Evolutionary conservation across 2,113 vertebrate genomes (phyloP).

Genomic region (Xiphias gladius): DNA sequence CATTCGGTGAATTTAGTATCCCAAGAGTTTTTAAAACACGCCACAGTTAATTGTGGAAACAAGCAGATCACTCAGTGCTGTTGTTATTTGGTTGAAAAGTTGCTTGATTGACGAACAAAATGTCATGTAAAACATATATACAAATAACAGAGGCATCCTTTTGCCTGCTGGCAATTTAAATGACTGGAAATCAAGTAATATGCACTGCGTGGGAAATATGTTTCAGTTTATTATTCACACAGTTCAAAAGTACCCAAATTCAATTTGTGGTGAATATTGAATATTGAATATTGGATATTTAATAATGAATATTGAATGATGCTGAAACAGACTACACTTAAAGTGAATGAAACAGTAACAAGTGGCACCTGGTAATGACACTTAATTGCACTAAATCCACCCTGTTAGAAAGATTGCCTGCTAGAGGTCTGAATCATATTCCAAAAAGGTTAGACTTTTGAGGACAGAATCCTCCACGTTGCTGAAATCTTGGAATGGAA

Average conservation of each 20-base stretch:
- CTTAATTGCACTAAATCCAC: conserved; percentile 12
- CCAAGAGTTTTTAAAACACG: neutral
- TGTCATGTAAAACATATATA: neutral
- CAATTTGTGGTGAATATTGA: neutral
- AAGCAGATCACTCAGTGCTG: neutral
- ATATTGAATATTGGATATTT: conserved; percentile 1
- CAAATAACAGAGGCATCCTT: neutral
- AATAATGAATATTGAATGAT: neutral
- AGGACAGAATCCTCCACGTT: neutral
- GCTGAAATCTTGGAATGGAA: neutral
- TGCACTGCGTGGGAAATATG: neutral
- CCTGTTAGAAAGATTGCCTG: neutral
- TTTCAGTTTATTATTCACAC: neutral
- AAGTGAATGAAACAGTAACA: conserved; percentile 9
- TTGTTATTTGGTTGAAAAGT: neutral
- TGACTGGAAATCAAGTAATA: neutral
- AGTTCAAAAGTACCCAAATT: neutral
- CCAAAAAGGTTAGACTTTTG: conserved; percentile 11
- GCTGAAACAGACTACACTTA: neutral
- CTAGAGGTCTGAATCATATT: conserved; percentile 22
- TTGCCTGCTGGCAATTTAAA: neutral
- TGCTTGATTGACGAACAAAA: neutral
- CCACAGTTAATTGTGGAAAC: neutral
- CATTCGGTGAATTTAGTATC: neutral
- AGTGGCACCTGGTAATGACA: conserved; percentile 18